Evolutionary conservation across 2,888 invertebrate genomes (phyloP), one percentile per base, ranked within the genome.

Genomic region (Polymixis flavicincta): DNA sequence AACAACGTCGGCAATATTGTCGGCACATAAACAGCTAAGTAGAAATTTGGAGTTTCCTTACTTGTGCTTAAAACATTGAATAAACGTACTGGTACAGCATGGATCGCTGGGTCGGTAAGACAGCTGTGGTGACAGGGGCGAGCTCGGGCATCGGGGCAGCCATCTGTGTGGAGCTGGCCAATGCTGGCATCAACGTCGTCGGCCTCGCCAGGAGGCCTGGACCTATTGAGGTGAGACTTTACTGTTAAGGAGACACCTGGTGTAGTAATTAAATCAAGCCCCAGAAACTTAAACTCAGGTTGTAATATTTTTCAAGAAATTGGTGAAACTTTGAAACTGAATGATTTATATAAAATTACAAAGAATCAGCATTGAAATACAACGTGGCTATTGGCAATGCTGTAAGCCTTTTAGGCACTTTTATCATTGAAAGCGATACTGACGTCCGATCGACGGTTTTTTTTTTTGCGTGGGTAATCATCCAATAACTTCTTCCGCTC

Each of bases 91-190:
- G n/a, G 11, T 37, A 28, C 25, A 77, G 54, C 28, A 91, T 91
- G 96, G 92, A 95, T 45, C 93, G 93, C 73, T 96, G 96, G 96
- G 70, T 80, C 7, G 94, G 94, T 17, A 94, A 94, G 82, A 92
- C 93, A 4, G 95, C 94, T 0, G 94, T 96, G 66, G 95, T 96
- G 76, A 96, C 96, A 0, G 96, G 96, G 14, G 96, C 96, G 0
- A 96, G 96, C 78, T 91, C 93, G 0, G 96, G 96, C 22, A 96
- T 96, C 61, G 96, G 96, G 0, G 94, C 95, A 2, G 91, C 94
- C 1, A 90, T 93, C 37, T 89, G 90, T 42, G 87, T 91, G 48
- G 88, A 90, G 74, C 88, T 96, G 52, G 94, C 94, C 2, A 86
- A 92, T 57, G 89, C 92, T 19, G 95, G 95, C n/a, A 68, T 93